A percentile compares a stretch with the other conserved stretches of the same genome.
Conservation (phyloP, 2,113 vertebrate species). For the Oceanites oceanicus region DNA sequence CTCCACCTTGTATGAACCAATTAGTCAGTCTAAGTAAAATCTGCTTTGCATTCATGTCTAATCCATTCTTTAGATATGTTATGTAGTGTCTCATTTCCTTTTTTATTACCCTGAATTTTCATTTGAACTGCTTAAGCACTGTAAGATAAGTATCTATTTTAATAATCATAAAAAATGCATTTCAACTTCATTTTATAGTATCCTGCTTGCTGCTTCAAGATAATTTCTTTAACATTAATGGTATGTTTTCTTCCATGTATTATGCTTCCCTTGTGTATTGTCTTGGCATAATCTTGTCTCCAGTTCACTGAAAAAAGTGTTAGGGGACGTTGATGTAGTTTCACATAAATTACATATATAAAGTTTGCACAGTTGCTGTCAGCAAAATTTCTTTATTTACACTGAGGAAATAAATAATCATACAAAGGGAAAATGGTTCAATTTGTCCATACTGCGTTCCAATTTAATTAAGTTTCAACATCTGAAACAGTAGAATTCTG, state of each 20-base stretch:
- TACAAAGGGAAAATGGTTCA: not conserved
- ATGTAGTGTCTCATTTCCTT: not conserved
- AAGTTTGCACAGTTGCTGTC: not conserved
- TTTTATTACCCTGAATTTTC: constrained; percentile 4
- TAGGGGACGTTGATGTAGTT: not conserved
- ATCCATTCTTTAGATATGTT: not conserved
- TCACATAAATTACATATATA: not conserved
- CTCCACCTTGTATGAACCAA: not conserved
- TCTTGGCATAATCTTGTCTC: not conserved
- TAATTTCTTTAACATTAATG: constrained; percentile 35
- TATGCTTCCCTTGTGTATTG: not conserved
- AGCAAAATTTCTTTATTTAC: not conserved
- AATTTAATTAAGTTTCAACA: not conserved
- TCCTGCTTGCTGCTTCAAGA: not conserved
- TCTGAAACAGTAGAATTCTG: not conserved
- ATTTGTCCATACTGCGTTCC: not conserved
- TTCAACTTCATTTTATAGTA: not conserved
- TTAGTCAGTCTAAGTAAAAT: not conserved
- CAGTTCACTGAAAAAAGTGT: not conserved
- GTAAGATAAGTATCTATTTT: not conserved
- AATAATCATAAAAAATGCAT: not conserved
- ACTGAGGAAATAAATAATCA: not conserved
- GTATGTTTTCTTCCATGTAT: not conserved
- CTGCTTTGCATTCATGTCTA: not conserved
- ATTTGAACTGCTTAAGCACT: constrained; percentile 8